Percentiles rank a stretch among this genome's conserved stretches.
phyloP scores from a whole-genome alignment of 2,113 vertebrate species.

The Thermophis baileyi region DNA sequence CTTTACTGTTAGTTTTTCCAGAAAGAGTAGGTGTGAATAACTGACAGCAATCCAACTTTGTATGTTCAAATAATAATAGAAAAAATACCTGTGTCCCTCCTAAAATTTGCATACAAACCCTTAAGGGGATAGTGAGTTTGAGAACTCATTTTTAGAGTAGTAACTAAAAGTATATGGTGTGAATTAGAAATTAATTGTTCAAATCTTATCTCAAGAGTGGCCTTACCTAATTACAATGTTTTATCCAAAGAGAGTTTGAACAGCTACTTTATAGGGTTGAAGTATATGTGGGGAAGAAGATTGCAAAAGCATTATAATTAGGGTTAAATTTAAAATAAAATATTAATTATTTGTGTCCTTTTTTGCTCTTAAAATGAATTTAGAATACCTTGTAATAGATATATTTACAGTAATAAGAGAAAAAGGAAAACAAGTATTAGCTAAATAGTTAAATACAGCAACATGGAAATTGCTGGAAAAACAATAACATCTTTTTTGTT shows the following conservation, averaged over 20 bases:
- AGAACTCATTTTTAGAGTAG: not conserved
- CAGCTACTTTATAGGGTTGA: not conserved
- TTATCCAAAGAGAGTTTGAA: not conserved
- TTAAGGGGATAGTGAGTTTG: not conserved
- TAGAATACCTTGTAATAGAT: not conserved
- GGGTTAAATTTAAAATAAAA: not conserved
- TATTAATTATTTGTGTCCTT: not conserved
- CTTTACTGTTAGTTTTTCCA: not conserved
- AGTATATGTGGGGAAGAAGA: not conserved
- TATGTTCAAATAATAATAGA: not conserved
- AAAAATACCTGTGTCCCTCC: not conserved
- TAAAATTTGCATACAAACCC: not conserved
- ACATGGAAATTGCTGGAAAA: not conserved
- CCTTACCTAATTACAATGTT: not conserved
- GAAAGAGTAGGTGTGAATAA: not conserved
- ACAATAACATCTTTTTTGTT: conserved; percentile 42
- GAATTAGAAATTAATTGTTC: not conserved
- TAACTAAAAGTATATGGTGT: not conserved
- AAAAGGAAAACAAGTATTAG: not conserved
- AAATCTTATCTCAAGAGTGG: not conserved
- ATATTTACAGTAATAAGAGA: not conserved
- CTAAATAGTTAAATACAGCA: not conserved
- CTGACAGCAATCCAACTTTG: not conserved
- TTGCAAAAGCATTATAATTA: not conserved
- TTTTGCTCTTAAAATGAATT: not conserved